phyloP scores from a whole-genome alignment of 2,888 invertebrate species.

The Hylaea fasciaria region DNA sequence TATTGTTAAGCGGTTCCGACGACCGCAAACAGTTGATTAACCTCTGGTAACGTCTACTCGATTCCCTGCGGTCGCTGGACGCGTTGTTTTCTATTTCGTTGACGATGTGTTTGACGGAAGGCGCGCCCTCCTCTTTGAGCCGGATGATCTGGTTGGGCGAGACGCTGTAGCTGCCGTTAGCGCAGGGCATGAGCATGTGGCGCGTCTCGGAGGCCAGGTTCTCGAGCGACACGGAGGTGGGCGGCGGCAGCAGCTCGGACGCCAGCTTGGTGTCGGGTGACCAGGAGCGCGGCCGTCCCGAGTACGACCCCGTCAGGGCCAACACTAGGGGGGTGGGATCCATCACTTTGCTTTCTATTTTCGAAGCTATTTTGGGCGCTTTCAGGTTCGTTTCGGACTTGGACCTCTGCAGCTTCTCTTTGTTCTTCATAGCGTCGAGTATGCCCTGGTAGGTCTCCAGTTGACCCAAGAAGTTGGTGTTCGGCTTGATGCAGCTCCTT shows the following conservation, averaged over 20 bases:
- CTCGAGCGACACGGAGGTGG: slow-evolving; percentile 88
- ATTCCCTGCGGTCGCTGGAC: slow-evolving; percentile 65
- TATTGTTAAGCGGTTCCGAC: slow-evolving; percentile 12
- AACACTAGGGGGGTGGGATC: slow-evolving; percentile 87
- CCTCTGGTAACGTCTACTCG: slow-evolving; percentile 51
- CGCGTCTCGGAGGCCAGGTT: slow-evolving; percentile 86
- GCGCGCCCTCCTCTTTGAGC: slow-evolving; percentile 87
- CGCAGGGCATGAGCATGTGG: slow-evolving; percentile 93
- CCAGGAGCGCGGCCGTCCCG: slow-evolving; percentile 88
- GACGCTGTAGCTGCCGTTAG: slow-evolving; percentile 94
- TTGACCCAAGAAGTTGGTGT: slow-evolving; percentile 96
- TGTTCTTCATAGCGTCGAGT: slow-evolving; percentile 97
- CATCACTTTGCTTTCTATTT: slow-evolving; percentile 84
- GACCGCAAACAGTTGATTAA: slow-evolving; percentile 37
- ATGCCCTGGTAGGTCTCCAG: slow-evolving; percentile 98
- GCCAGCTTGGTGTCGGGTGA: slow-evolving; percentile 88
- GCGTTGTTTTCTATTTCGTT: slow-evolving; percentile 88
- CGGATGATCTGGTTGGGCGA: slow-evolving; percentile 96
- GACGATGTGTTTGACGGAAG: slow-evolving; percentile 89
- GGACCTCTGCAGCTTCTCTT: slow-evolving; percentile 95
- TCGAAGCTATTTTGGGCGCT: slow-evolving; percentile 85
- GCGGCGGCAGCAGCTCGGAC: slow-evolving; percentile 85
- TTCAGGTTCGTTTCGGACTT: slow-evolving; percentile 97
- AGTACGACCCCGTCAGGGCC: slow-evolving; percentile 77
- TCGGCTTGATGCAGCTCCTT: slow-evolving; percentile 97